Evolutionary conservation across 1,140 invertebrate species (phyloP).

Genomic region (Calycopis cecrops): DNA sequence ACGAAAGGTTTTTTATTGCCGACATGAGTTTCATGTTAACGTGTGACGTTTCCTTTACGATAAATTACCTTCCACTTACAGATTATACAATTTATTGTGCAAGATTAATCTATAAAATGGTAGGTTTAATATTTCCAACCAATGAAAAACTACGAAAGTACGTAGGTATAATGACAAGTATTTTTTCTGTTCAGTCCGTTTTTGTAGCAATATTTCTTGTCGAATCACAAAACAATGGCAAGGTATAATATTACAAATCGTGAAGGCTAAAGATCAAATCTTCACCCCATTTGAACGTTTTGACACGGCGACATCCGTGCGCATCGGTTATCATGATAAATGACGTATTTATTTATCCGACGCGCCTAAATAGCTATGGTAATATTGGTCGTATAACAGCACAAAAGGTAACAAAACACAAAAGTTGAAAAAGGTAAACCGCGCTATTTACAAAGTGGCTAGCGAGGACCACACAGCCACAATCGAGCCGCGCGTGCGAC

Average conservation of each 20-base stretch:
- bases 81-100: too few species aligned
- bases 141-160: too few species aligned
- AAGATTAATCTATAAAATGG: too few species aligned
- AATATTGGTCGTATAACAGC: slow-evolving; percentile 74
- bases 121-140: too few species aligned
- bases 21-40: neutral
- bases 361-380: slow-evolving; percentile 74
- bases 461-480: slow-evolving; percentile 72
- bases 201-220: slow-evolving; percentile 1
- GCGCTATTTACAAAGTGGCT: slow-evolving; percentile 75
- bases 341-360: slow-evolving; percentile 75
- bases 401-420: slow-evolving; percentile 76
- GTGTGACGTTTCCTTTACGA: neutral
- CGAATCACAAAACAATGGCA: slow-evolving; percentile 45
- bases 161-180: too few species aligned
- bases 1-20: slow-evolving; percentile 27
- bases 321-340: slow-evolving; percentile 73
- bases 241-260: slow-evolving; percentile 60
- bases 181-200: too few species aligned
- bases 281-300: slow-evolving; percentile 55
- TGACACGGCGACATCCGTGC: slow-evolving; percentile 54
- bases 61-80: neutral
- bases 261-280: slow-evolving; percentile 60
- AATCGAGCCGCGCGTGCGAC: slow-evolving; percentile 73
- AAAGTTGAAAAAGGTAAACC: slow-evolving; percentile 75